These are phyloP conservation scores for Augochlorella aurata DNA, from an alignment of 2,888 invertebrate genomes.

Conservation along the genomic window DNA sequence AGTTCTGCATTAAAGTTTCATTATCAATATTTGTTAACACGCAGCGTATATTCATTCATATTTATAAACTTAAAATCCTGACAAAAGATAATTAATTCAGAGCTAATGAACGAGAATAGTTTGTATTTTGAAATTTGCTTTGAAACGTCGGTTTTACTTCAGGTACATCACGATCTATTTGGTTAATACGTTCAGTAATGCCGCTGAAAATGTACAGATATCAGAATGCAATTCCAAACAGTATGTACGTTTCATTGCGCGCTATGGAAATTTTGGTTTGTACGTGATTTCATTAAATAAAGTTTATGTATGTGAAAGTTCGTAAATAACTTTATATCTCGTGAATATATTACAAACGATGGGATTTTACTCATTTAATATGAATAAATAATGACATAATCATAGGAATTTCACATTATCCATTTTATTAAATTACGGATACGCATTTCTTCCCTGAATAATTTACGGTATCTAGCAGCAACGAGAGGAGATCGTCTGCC, in stretches of 20 bases:
- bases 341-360: not conserved
- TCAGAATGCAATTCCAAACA: not conserved
- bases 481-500: not conserved
- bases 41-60: no score
- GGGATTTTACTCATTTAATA: not conserved
- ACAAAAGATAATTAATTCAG: no score
- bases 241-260: constrained; percentile 21
- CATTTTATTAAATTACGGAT: not conserved
- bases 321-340: not conserved
- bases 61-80: no score
- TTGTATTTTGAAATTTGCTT: no score
- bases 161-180: constrained; percentile 1
- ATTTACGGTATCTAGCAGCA: not conserved
- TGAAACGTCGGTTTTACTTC: constrained; percentile 5
- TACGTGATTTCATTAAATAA: constrained; percentile 34
- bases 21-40: no score
- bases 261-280: constrained; percentile 30
- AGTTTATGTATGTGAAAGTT: not conserved
- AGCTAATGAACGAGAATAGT: no score
- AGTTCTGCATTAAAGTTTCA: no score
- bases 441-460: not conserved
- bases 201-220: constrained; percentile 26
- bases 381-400: not conserved
- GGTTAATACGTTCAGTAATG: constrained; percentile 10
- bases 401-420: not conserved